Conservation (phyloP, 2,797 vertebrate genomes). For the Anniella stebbinsi region DNA sequence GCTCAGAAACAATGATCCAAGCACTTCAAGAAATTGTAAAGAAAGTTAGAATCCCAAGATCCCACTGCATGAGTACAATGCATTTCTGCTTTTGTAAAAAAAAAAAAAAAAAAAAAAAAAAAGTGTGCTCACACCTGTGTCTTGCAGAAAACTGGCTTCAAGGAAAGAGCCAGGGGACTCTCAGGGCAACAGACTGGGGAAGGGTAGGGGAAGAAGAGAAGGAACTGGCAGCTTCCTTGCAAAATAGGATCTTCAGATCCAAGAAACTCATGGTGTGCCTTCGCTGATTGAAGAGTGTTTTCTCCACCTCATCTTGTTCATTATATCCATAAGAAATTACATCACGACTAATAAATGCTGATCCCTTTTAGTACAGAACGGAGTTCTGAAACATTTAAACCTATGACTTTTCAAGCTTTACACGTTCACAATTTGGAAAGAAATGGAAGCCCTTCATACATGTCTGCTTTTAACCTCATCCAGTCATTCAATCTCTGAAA, state of each 20-base stretch:
- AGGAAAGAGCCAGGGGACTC: background rate
- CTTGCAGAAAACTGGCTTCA: background rate
- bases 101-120: no score
- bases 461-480: conserved; percentile 87
- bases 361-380: conserved; percentile 52
- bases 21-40: conserved; percentile 56
- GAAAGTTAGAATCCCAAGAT: background rate
- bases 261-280: conserved; percentile 10
- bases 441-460: conserved; percentile 86
- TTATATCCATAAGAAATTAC: conserved; percentile 40
- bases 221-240: background rate
- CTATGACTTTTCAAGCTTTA: conserved; percentile 45
- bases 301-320: background rate
- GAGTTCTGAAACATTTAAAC: conserved; percentile 52
- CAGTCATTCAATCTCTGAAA: conserved; percentile 88
- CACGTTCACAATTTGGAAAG: conserved; percentile 80
- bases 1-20: conserved; percentile 58
- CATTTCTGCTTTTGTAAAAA: background rate
- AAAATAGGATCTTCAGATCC: background rate
- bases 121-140: no score
- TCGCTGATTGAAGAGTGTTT: conserved; percentile 26
- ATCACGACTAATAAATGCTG: conserved; percentile 8
- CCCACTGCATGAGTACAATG: background rate
- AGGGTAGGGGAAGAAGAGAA: background rate
- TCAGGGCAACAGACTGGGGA: background rate